Percentiles rank a stretch among this genome's conserved stretches.
These are phyloP conservation scores for Pachydiplax longipennis DNA, from an alignment of 2,888 invertebrate genomes.

Conservation along the genomic window DNA sequence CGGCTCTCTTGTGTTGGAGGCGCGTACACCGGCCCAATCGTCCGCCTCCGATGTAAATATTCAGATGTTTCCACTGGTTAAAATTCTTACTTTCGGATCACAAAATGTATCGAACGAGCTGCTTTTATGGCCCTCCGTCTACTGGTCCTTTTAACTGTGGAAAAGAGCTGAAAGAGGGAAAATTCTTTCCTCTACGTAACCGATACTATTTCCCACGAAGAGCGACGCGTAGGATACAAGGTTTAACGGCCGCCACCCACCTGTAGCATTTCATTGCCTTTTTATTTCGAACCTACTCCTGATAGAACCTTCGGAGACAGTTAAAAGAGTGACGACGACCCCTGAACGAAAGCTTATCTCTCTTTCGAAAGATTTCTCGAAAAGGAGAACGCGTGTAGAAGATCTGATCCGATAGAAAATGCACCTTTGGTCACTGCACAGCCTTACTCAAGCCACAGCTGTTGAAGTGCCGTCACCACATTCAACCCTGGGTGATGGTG, in stretches of 20 bases:
- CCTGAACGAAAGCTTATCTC: too few species aligned
- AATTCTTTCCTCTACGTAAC: not conserved
- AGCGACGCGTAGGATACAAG: not conserved
- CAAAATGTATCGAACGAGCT: not conserved
- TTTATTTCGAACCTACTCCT: not conserved
- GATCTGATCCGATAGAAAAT: too few species aligned
- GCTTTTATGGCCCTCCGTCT: not conserved
- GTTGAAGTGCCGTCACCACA: too few species aligned
- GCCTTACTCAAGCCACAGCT: too few species aligned
- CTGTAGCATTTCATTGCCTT: not conserved
- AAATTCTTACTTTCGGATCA: not conserved
- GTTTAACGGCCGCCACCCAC: not conserved
- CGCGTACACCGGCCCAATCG: not conserved
- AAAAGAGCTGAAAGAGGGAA: not conserved
- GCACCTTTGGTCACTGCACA: too few species aligned
- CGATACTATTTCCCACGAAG: not conserved
- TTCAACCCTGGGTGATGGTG: too few species aligned
- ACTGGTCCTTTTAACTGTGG: not conserved
- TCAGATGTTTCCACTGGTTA: not conserved
- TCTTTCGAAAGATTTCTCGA: too few species aligned
- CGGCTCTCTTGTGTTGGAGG: not conserved
- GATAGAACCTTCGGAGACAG: not conserved
- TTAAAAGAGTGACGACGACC: constrained; percentile 33
- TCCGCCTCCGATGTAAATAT: not conserved
- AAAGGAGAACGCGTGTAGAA: too few species aligned